Evolutionary conservation across 2,888 invertebrate genomes (phyloP).

Genomic region (Boloria euphrosyne): DNA sequence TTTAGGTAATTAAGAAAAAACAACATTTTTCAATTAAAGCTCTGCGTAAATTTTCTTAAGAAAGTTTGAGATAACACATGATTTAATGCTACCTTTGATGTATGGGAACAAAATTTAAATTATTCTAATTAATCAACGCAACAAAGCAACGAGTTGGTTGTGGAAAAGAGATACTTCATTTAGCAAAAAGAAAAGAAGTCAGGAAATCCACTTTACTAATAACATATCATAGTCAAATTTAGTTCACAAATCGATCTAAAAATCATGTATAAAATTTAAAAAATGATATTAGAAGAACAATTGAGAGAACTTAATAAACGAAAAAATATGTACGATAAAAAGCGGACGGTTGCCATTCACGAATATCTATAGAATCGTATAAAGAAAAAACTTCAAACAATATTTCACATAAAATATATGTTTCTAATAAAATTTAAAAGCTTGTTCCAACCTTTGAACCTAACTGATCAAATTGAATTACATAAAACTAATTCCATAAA

Average conservation of each 20-base stretch:
- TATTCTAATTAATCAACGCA: neutral
- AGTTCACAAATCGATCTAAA: no score
- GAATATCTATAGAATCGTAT: neutral
- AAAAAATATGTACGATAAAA: no score
- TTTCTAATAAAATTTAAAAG: neutral
- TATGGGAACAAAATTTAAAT: neutral
- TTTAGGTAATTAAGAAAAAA: constrained; percentile 28
- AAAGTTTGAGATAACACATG: neutral
- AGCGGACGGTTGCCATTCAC: no score
- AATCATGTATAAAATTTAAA: no score
- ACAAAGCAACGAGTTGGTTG: no score
- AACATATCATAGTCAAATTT: no score
- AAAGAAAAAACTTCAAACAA: no score
- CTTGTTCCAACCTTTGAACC: neutral
- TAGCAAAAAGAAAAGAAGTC: no score
- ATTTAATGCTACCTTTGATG: neutral
- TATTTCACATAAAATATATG: neutral
- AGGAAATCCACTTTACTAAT: no score
- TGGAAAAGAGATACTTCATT: no score
- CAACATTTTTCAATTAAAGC: constrained; percentile 14
- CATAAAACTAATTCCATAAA: constrained; percentile 29
- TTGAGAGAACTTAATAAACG: no score
- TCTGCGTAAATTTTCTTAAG: constrained; percentile 1
- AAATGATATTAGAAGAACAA: no score
- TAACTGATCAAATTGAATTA: neutral